phyloP scores from a whole-genome alignment of 1,140 invertebrate species.

The Euura lappo region DNA sequence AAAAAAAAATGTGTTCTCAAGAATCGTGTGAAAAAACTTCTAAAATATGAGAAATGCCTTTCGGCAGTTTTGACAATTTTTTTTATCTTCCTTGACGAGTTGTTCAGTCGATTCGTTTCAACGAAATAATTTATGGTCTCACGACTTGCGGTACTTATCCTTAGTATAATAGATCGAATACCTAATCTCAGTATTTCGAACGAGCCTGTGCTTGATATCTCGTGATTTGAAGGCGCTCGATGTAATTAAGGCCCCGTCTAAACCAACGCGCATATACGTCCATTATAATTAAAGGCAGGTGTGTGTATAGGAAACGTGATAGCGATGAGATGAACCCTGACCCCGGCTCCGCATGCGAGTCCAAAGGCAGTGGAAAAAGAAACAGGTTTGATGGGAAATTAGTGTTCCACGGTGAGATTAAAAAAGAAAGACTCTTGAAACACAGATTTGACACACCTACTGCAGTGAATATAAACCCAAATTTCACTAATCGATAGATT shows the following conservation, averaged over 20 bases:
- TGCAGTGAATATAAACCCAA: constrained; percentile 32
- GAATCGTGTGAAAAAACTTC: too few species aligned
- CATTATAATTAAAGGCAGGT: constrained; percentile 25
- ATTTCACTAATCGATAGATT: constrained; percentile 34
- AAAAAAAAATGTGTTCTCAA: too few species aligned
- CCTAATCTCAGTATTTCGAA: too few species aligned
- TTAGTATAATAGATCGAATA: too few species aligned
- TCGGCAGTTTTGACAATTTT: too few species aligned
- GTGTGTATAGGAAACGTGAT: constrained; percentile 16
- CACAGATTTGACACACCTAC: constrained; percentile 36
- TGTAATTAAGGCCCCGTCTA: not conserved
- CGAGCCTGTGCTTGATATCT: too few species aligned
- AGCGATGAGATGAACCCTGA: constrained; percentile 35
- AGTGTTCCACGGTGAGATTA: constrained; percentile 3
- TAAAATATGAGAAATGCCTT: too few species aligned
- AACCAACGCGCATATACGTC: constrained; percentile 10
- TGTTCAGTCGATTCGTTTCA: too few species aligned
- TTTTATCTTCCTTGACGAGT: too few species aligned
- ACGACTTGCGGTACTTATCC: too few species aligned
- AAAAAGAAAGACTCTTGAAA: not conserved
- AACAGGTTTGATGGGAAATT: constrained; percentile 40
- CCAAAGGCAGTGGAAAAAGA: constrained; percentile 10
- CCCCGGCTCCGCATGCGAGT: constrained; percentile 4
- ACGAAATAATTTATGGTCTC: too few species aligned
- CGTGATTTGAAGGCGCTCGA: too few species aligned